Evolutionary conservation across 2,888 invertebrate species (phyloP), one percentile per base, ranked within the genome.

Genomic region (Brenthis hecate): DNA sequence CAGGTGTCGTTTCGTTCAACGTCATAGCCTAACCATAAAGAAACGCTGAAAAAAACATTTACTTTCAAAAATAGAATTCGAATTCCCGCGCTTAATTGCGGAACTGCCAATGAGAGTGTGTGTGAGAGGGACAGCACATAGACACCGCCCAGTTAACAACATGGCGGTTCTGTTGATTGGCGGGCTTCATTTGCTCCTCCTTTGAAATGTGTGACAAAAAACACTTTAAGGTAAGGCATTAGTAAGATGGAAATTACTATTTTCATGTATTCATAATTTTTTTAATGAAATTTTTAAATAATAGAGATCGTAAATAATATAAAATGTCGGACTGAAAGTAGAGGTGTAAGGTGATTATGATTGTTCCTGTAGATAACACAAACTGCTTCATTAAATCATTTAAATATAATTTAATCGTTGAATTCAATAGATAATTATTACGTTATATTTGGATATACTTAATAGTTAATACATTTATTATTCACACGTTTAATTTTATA

Each of bases 141-240:
- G 62, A 62, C 62, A 1, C 93, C 94, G 94, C 94, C 94, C 91
- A 84, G 81, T 88, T 91, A 91, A 94, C 94, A 95, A 94, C 94
- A 95, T 95, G 94, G 94, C 94, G 94, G 90, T 82, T 81, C 78
- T 85, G 87, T 87, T 91, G 94, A 94, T 94, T 95, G 94, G 94
- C 90, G 92, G 92, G 86, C 83, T 80, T 78, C 53, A 62, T 80
- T 74, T 80, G 76, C 80, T 76, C 89, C 88, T 84, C 86, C 87
- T 62, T 23, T 62, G 62, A 62, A 43, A 62, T 54, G 62, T 62
- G 62, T 62, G 62, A 62, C 62, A 62, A 62, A 62, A 62, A 62
- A 62, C 62, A 53, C 54, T 62, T 62, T 54, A 62, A 62, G 51
- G 62, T 54, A 43, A 62, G 51, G 51, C 53, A 36, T 53, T 53